Evolutionary conservation across 1,140 invertebrate species (phyloP).

Genomic region (Rhyacophila brunnea): DNA sequence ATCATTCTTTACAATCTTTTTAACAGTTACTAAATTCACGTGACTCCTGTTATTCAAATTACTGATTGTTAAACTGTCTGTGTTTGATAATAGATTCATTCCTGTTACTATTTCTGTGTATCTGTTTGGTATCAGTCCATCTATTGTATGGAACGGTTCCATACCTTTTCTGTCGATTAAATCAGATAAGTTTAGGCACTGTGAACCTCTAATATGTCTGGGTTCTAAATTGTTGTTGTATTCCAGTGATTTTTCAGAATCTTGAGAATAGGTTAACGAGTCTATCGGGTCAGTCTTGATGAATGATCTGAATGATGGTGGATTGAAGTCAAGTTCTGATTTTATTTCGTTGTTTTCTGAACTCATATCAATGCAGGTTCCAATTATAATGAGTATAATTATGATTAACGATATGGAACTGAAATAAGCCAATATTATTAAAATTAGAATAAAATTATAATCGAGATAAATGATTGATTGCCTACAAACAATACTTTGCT

Average conservation of each 20-base stretch:
- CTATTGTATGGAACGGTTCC: slow-evolving; percentile 24
- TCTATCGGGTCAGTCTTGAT: slow-evolving; percentile 17
- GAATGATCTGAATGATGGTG: slow-evolving; percentile 29
- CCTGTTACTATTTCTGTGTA: slow-evolving; percentile 28
- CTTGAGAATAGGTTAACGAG: neutral
- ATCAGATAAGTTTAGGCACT: slow-evolving; percentile 9
- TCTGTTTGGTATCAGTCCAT: slow-evolving; percentile 27
- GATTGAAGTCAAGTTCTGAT: slow-evolving; percentile 3
- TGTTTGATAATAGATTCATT: slow-evolving; percentile 19
- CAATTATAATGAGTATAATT: slow-evolving; percentile 14
- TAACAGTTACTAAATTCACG: slow-evolving; percentile 24
- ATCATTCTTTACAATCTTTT: slow-evolving; percentile 27
- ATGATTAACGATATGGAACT: slow-evolving; percentile 19
- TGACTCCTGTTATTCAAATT: slow-evolving; percentile 10
- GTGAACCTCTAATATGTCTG: neutral
- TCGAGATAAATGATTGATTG: too few species aligned
- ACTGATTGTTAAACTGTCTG: slow-evolving; percentile 4
- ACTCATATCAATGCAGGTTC: slow-evolving; percentile 21
- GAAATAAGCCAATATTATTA: neutral
- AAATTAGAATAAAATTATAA: too few species aligned
- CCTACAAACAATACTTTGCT: too few species aligned
- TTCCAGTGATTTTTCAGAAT: slow-evolving; percentile 3
- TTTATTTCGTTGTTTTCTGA: neutral
- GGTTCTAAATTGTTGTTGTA: slow-evolving; percentile 9
- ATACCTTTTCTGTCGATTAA: slow-evolving; percentile 12